These are phyloP conservation scores for Apogon talboti DNA, from an alignment of 2,797 vertebrate species.

Conservation along the genomic window DNA sequence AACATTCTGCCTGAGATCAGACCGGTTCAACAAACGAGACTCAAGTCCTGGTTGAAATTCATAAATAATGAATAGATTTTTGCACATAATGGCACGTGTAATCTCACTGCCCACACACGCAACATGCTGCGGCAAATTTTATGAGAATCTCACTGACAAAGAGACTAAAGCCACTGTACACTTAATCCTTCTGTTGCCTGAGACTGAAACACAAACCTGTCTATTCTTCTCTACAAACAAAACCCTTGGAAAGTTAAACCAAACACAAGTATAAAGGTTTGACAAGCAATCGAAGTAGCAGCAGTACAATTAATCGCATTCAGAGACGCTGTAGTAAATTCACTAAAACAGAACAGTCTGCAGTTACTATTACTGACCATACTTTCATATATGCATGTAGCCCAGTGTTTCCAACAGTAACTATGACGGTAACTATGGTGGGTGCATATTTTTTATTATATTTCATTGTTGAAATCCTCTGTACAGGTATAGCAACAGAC, in stretches of 20 bases:
- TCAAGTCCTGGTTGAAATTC: background rate
- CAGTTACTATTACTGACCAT: too few species aligned
- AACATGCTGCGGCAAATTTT: slow-evolving; percentile 13
- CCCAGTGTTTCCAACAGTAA: too few species aligned
- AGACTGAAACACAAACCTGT: slow-evolving; percentile 45
- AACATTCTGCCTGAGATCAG: background rate
- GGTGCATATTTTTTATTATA: too few species aligned
- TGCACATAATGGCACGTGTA: slow-evolving; percentile 23
- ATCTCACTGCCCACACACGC: slow-evolving; percentile 38
- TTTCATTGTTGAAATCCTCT: too few species aligned
- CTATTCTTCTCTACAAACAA: slow-evolving; percentile 31
- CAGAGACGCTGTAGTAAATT: too few species aligned
- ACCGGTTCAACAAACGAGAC: background rate
- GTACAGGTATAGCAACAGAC: too few species aligned
- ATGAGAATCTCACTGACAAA: slow-evolving; percentile 1
- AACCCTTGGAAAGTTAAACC: slow-evolving; percentile 33
- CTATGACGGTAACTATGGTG: too few species aligned
- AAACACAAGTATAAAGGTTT: slow-evolving; percentile 16
- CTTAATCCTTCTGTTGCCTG: background rate
- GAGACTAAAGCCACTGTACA: background rate
- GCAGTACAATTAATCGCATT: too few species aligned
- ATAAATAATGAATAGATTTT: slow-evolving; percentile 26
- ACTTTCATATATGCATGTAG: too few species aligned
- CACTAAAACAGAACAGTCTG: too few species aligned
- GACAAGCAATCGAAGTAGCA: too few species aligned